Base-by-base conservation (phyloP, 1,140 invertebrate species). In the Aplysia californica region DNA sequence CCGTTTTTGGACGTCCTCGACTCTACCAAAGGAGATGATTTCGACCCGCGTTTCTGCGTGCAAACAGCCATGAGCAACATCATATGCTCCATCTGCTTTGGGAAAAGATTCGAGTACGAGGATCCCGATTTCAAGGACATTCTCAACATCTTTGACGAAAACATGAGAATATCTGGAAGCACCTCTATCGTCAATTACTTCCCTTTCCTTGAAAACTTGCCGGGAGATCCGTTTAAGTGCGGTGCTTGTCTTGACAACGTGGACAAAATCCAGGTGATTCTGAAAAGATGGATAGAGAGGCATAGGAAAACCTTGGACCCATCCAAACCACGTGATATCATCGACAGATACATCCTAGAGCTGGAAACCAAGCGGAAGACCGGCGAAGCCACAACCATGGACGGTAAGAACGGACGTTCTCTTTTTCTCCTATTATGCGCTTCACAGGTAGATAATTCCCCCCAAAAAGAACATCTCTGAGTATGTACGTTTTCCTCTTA, bases 31-130 rank as follows among this genome's bases (percentile, higher is more conserved):
- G 66, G 74, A 31, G 18, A 31, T 18, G 80, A 80, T 29, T 70
- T 76, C 76, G 71, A 83, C 68, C 26, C 79, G 29, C 18, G 75
- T 56, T 59, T 80, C 58, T 39, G 82, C 20, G 23, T 84, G 2
- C 77, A 76, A 56, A 83, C 75, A 21, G 76, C 79, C 26, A 67
- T 77, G 5, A 78, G 85, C 18, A 98, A 97, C 82, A 95, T 95
- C 0, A 88, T 97, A 0, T 97, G 96, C 94, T 93, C 91, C 68
- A 95, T 97, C 93, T 92, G 97, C 89, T 95, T 96, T 70, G 95
- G 96, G 0, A 92, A 92, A 80, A 87, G 93, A 82, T 93, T 92
- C 20, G 80, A 84, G 3, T 86, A 90, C 74, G 80, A 91, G 69
- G 91, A 94, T 64, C 56, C 64, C 1, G 68, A 78, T 15, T 81